Percentiles rank a stretch among this genome's conserved stretches.
Conservation (phyloP, 1,140 invertebrate species). For the Patella vulgata region DNA sequence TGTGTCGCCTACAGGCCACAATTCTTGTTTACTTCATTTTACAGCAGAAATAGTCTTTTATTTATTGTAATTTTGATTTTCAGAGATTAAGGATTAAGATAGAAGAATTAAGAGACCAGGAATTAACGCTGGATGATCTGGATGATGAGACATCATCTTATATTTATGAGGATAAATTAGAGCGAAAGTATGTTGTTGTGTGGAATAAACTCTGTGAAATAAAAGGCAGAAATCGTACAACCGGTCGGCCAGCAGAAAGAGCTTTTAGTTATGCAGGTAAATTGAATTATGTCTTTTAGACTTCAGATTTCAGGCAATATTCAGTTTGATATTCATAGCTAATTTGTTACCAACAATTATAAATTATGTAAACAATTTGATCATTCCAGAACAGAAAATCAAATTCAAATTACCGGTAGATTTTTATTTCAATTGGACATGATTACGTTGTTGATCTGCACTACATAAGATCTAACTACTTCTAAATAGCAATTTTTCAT, state of each 20-base stretch:
- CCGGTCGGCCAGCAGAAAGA: slow-evolving; percentile 60
- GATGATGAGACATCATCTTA: slow-evolving; percentile 61
- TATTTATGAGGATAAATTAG: slow-evolving; percentile 60
- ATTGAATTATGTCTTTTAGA: neutral
- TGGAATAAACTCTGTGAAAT: slow-evolving; percentile 64
- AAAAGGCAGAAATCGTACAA: slow-evolving; percentile 43
- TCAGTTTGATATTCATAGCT: no score
- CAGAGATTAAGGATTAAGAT: slow-evolving; percentile 63
- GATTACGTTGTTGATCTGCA: no score
- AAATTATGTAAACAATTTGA: neutral
- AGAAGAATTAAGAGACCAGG: slow-evolving; percentile 49
- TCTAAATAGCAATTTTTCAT: no score
- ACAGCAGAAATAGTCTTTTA: no score
- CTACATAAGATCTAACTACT: no score
- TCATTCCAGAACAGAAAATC: neutral
- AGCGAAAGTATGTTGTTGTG: slow-evolving; percentile 62
- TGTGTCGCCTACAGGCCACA: no score
- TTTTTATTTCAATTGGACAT: no score
- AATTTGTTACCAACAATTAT: no score
- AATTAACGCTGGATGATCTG: slow-evolving; percentile 62
- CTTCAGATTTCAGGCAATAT: no score
- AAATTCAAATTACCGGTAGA: no score
- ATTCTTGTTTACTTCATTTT: no score
- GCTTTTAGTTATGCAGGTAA: slow-evolving; percentile 61
- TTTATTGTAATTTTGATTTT: no score